Conservation (phyloP, 2,797 vertebrate genomes). For the Nyctibius grandis region DNA sequence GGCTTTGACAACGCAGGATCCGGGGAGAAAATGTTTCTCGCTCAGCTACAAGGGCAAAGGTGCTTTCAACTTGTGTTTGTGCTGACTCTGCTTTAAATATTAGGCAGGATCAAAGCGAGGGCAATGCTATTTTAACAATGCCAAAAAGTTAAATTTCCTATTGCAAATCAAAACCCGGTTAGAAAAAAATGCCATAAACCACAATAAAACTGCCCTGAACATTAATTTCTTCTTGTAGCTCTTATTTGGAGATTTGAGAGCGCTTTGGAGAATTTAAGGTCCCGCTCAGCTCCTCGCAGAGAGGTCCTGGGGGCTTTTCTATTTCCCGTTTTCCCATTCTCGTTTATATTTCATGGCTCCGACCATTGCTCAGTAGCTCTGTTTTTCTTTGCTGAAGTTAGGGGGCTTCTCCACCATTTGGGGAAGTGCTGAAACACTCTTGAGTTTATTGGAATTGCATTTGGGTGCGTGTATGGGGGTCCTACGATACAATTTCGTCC, state of each 20-base stretch:
- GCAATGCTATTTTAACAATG: background rate
- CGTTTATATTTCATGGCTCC: background rate
- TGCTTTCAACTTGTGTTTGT: background rate
- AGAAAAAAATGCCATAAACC: background rate
- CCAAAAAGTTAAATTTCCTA: background rate
- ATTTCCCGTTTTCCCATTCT: background rate
- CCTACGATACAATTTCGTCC: background rate
- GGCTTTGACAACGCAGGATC: background rate
- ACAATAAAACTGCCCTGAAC: background rate
- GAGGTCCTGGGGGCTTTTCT: background rate
- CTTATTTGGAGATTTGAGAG: background rate
- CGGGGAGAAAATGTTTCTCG: background rate
- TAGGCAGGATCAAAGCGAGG: background rate
- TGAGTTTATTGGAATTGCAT: background rate
- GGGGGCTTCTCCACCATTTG: background rate
- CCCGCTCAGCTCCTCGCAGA: background rate
- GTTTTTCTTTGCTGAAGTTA: background rate
- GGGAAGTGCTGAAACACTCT: background rate
- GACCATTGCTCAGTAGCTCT: background rate
- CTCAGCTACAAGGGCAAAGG: background rate
- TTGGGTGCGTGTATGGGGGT: background rate
- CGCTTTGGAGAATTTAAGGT: background rate
- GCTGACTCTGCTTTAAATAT: background rate
- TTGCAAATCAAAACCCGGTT: background rate
- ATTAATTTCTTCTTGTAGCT: background rate